Evolutionary conservation across 2,888 invertebrate species (phyloP).

Genomic region (Andrena marginata): DNA sequence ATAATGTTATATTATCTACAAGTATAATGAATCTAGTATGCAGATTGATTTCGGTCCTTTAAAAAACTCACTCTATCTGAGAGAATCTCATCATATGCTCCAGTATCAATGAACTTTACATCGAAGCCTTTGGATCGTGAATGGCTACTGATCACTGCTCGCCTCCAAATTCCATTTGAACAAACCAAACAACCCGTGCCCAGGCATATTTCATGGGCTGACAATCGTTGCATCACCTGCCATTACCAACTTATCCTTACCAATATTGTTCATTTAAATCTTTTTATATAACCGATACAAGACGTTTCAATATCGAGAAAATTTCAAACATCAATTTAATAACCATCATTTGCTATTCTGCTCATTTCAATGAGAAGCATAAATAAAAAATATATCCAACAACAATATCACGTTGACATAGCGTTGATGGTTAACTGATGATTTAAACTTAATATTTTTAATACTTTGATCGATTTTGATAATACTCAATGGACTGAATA

Average conservation of each 20-base stretch:
- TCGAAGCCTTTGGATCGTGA: slow-evolving; percentile 73
- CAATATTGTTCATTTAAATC: slow-evolving; percentile 51
- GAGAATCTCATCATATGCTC: slow-evolving; percentile 77
- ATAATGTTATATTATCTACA: slow-evolving; percentile 22
- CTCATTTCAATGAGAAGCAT: neutral
- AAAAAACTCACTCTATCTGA: slow-evolving; percentile 81
- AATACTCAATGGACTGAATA: neutral
- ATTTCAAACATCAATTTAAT: slow-evolving; percentile 2
- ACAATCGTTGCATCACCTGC: slow-evolving; percentile 82
- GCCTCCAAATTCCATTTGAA: slow-evolving; percentile 79
- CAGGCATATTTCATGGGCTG: slow-evolving; percentile 78
- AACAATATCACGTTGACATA: neutral
- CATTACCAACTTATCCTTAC: slow-evolving; percentile 67
- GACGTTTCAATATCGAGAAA: slow-evolving; percentile 11
- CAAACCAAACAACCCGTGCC: slow-evolving; percentile 82
- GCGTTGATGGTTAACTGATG: slow-evolving; percentile 1
- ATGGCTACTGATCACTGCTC: slow-evolving; percentile 80
- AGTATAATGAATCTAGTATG: slow-evolving; percentile 34
- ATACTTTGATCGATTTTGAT: slow-evolving; percentile 3
- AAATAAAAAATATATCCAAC: neutral
- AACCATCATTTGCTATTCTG: neutral
- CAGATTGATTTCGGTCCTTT: slow-evolving; percentile 32
- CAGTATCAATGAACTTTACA: slow-evolving; percentile 82
- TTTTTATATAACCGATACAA: slow-evolving; percentile 16
- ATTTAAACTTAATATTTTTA: neutral